These are phyloP conservation scores for Pelecanus crispus DNA, from an alignment of 2,113 vertebrate species.

Conservation along the genomic window DNA sequence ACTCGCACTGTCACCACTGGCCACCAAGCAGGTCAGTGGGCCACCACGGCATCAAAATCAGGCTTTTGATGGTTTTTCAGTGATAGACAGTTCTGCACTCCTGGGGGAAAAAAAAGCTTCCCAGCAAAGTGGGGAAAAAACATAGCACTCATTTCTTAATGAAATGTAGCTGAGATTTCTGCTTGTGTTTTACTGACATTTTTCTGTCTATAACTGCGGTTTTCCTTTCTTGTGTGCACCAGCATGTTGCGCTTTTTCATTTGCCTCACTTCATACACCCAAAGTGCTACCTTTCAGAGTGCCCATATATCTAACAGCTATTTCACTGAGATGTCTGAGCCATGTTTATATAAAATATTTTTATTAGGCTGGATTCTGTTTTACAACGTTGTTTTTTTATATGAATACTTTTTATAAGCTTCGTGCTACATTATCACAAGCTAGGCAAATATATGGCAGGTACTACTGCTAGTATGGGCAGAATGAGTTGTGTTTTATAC, in stretches of 20 bases:
- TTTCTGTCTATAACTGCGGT: neutral
- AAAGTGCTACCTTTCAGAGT: neutral
- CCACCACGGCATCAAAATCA: accelerated
- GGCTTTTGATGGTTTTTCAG: neutral
- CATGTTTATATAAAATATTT: neutral
- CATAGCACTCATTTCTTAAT: neutral
- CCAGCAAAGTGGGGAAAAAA: neutral
- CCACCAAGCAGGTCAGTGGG: neutral
- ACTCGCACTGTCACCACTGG: too few species aligned
- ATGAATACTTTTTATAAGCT: neutral
- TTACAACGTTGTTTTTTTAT: neutral
- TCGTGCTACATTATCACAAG: neutral
- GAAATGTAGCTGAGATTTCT: neutral
- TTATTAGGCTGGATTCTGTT: neutral
- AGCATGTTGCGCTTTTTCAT: neutral
- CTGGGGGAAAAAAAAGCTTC: neutral
- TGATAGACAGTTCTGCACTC: neutral
- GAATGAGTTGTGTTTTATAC: neutral
- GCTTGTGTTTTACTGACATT: neutral
- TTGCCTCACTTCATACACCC: neutral
- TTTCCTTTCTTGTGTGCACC: neutral
- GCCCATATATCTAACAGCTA: neutral
- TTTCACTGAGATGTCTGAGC: neutral
- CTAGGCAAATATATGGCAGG: neutral
- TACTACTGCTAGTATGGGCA: neutral